Base-by-base conservation (phyloP, 2,113 vertebrate species). In the Megalops atlanticus region DNA sequence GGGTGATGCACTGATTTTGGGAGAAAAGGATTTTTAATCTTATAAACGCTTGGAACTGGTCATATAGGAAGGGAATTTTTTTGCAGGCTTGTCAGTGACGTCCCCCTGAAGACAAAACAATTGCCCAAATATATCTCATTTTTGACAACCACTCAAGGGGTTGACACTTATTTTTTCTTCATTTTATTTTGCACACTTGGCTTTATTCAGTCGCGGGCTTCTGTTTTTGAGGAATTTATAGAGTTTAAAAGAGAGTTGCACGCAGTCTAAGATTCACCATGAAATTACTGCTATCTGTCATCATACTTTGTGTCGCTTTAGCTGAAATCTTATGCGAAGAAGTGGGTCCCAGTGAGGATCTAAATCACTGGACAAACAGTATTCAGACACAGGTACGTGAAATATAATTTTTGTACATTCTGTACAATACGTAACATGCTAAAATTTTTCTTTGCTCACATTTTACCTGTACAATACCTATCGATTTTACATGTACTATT, bases 311-410 rank as follows among this genome's bases (percentile, higher is more conserved):
- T 75, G 89, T 96, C 80, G 78, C 94, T 86, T 91, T 95, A 16
- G 87, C 93, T 2, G 92, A 89, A 72, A 90, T 92, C 10, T 85
- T 94, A 78, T 92, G 93, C 31, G 90, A 92, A 83, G 92, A 96
- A 74, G 79, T 91, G 35, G 92, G 91, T 12, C 69, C 84, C 70
- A 81, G 78, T n/a, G 92, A 95, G 74, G 94, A 94, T 40, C 87
- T 94, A 58, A 92, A 76, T 85, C 93, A 93, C 88, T 94, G 92
- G 91, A 89, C 92, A 1, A 92, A 94, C 74, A 78, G 88, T 2
- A 91, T 94, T 43, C 94, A 85, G 84, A 87, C 47, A 74, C 93
- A 95, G 94, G 95, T 95, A 86, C 31, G 47, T 69, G 58, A 64
- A 24, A 24, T 64, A n/a, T 64, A 10, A 7, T 64, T 64, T 64